A percentile compares a stretch with the other conserved stretches of the same genome.
These are phyloP conservation scores for Coluber constrictor DNA, from an alignment of 2,797 vertebrate species.

Conservation along the genomic window DNA sequence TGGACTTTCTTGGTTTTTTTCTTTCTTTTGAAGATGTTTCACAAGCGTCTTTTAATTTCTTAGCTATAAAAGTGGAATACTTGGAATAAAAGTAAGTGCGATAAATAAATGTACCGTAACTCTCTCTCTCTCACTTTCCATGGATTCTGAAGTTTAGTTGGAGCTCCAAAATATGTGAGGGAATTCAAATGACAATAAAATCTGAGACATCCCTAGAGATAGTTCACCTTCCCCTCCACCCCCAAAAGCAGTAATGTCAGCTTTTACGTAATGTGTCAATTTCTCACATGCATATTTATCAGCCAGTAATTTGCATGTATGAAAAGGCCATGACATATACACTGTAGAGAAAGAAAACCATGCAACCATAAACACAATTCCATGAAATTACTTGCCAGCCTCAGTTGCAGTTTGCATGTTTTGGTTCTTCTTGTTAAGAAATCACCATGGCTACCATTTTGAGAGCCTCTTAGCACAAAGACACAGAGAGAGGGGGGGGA, in stretches of 20 bases:
- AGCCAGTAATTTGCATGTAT: background rate
- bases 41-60: no score
- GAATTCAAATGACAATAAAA: background rate
- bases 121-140: background rate
- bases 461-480: background rate
- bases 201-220: background rate
- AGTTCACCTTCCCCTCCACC: background rate
- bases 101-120: background rate
- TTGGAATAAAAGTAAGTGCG: background rate
- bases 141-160: background rate
- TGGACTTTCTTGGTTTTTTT: no score
- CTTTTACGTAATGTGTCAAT: background rate
- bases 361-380: background rate
- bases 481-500: background rate
- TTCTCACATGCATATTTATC: background rate
- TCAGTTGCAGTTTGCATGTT: background rate
- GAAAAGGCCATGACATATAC: background rate
- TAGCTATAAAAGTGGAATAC: no score
- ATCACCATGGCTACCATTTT: background rate
- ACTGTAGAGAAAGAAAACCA: background rate
- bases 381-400: background rate
- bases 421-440: background rate
- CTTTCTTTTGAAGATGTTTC: no score
- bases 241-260: background rate
- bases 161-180: background rate